Conservation (phyloP, 2,113 vertebrate species). For the Festucalex cinctus region DNA sequence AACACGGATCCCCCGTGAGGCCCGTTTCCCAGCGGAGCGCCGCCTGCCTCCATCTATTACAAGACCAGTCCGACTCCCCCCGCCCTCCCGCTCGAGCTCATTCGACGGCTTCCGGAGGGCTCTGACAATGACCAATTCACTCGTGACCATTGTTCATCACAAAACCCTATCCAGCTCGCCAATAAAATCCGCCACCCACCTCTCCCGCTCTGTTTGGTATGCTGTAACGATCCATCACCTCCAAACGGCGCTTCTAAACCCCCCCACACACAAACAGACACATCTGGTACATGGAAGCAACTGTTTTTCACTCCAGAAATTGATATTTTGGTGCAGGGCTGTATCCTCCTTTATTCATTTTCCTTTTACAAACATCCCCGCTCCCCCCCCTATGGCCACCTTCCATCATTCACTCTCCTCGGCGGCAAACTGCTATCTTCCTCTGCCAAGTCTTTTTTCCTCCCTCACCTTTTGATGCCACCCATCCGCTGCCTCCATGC, state of each 20-base stretch:
- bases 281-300: constrained; percentile 40
- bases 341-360: constrained; percentile 47
- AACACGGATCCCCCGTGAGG: constrained; percentile 52
- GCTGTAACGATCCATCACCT: constrained; percentile 66
- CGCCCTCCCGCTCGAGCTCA: constrained; percentile 51
- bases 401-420: constrained; percentile 37
- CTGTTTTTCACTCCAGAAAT: constrained; percentile 55
- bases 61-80: constrained; percentile 44
- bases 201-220: constrained; percentile 62
- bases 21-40: constrained; percentile 56
- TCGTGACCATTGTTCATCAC: constrained; percentile 70
- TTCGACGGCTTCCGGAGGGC: constrained; percentile 63
- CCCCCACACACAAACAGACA: constrained; percentile 19
- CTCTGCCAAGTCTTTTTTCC: constrained; percentile 46
- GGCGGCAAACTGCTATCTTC: constrained; percentile 51
- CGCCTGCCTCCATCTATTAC: constrained; percentile 66
- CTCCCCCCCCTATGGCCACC: constrained; percentile 25
- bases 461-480: constrained; percentile 60
- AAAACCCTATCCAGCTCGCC: constrained; percentile 60
- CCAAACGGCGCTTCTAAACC: constrained; percentile 44
- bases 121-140: constrained; percentile 72
- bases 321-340: constrained; percentile 54
- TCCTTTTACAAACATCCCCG: constrained; percentile 43
- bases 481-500: constrained; percentile 57
- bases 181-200: constrained; percentile 66